phyloP scores from a whole-genome alignment of 1,140 invertebrate species.

The Drosophila pachea region DNA sequence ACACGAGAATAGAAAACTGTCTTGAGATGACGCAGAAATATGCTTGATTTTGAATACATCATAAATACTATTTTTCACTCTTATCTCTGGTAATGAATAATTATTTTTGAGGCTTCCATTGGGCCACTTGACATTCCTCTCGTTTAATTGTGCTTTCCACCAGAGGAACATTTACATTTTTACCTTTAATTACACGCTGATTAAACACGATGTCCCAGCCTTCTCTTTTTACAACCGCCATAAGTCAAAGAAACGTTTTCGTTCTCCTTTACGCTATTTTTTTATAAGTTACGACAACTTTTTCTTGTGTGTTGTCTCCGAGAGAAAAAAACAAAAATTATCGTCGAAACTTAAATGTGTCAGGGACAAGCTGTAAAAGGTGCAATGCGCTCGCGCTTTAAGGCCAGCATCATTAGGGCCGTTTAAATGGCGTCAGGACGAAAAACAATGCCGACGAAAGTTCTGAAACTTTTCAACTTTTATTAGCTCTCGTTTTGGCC shows the following conservation, averaged over 20 bases:
- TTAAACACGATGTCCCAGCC: not conserved
- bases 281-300: slow-evolving; percentile 1
- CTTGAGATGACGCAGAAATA: too few relatives aligned
- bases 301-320: slow-evolving; percentile 6
- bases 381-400: slow-evolving; percentile 40
- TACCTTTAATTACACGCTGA: not conserved
- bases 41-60: too few relatives aligned
- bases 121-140: too few relatives aligned
- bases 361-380: slow-evolving; percentile 32
- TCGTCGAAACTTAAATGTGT: slow-evolving; percentile 20
- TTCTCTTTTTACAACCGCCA: not conserved
- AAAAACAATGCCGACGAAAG: slow-evolving; percentile 41
- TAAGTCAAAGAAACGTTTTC: slow-evolving; percentile 13
- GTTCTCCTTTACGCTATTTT: slow-evolving; percentile 34
- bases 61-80: too few relatives aligned
- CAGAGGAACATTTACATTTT: too few relatives aligned
- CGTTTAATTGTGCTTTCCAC: too few relatives aligned
- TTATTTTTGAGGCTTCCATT: too few relatives aligned
- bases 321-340: slow-evolving; percentile 33
- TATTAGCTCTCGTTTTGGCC: slow-evolving; percentile 42
- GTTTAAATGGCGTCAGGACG: slow-evolving; percentile 30
- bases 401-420: slow-evolving; percentile 44
- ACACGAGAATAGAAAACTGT: too few relatives aligned
- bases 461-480: slow-evolving; percentile 55
- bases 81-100: too few relatives aligned